A percentile compares a stretch with the other conserved stretches of the same genome.
These are phyloP conservation scores for Melitaea athalia DNA, from an alignment of 2,888 invertebrate genomes.

Conservation along the genomic window DNA sequence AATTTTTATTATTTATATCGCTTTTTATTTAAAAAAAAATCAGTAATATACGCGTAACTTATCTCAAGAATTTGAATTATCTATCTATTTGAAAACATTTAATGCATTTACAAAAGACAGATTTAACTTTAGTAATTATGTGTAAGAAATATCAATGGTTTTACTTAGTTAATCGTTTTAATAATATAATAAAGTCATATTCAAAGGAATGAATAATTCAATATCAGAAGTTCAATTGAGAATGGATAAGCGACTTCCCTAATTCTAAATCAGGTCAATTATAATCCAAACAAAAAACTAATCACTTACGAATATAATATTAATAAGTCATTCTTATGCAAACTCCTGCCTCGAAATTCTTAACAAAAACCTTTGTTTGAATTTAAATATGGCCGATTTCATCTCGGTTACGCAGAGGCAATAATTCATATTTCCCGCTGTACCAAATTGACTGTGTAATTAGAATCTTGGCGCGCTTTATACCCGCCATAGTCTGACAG, in stretches of 20 bases:
- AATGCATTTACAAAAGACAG: neutral
- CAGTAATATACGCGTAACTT: neutral
- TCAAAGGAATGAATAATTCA: neutral
- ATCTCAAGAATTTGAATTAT: neutral
- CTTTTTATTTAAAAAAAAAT: neutral
- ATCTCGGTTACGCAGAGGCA: slow-evolving; percentile 69
- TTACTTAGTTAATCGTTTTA: neutral
- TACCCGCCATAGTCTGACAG: slow-evolving; percentile 58
- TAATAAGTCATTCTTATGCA: slow-evolving; percentile 61
- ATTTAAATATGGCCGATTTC: slow-evolving; percentile 70
- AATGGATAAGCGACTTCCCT: slow-evolving; percentile 29
- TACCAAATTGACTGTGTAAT: slow-evolving; percentile 81
- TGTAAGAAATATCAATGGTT: neutral
- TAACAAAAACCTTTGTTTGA: slow-evolving; percentile 58
- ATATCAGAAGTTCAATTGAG: slow-evolving; percentile 6
- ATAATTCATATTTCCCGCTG: slow-evolving; percentile 76
- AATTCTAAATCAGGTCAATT: slow-evolving; percentile 45
- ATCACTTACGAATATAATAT: slow-evolving; percentile 61
- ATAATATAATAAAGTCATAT: neutral
- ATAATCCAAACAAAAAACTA: slow-evolving; percentile 60
- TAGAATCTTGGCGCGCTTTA: slow-evolving; percentile 70
- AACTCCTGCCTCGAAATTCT: slow-evolving; percentile 55
- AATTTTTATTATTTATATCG: neutral
- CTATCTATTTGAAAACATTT: neutral
- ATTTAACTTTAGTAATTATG: neutral